These are phyloP conservation scores for Ligdia adustata DNA, from an alignment of 2,888 invertebrate genomes.

Conservation along the genomic window DNA sequence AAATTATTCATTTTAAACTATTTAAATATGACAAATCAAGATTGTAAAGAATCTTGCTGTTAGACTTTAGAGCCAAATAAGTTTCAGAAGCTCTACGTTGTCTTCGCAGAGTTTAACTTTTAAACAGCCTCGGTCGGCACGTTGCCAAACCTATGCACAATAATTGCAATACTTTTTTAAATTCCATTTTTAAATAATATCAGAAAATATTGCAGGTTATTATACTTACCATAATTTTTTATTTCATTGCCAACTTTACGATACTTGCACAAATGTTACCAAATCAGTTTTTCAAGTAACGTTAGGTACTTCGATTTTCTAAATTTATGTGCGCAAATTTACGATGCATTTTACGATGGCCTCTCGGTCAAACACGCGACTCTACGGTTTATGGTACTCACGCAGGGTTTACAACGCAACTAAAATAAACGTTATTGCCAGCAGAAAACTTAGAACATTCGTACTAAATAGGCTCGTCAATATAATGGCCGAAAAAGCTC, in stretches of 20 bases:
- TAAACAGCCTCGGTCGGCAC: constrained; percentile 62
- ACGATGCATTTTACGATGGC: constrained; percentile 76
- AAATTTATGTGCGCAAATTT: constrained; percentile 72
- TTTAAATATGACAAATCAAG: no score
- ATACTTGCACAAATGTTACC: constrained; percentile 44
- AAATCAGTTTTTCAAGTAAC: constrained; percentile 58
- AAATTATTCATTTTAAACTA: no score
- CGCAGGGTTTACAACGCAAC: constrained; percentile 65
- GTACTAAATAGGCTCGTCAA: constrained; percentile 39
- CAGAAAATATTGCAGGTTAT: constrained; percentile 17
- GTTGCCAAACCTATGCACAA: constrained; percentile 59
- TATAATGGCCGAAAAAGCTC: constrained; percentile 31
- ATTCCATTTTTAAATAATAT: constrained; percentile 40
- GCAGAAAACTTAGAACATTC: constrained; percentile 40
- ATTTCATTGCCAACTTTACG: constrained; percentile 28
- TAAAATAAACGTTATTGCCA: constrained; percentile 56
- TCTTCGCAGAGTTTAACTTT: no score
- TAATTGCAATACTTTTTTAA: constrained; percentile 63
- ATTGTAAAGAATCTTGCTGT: no score
- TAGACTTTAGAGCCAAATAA: no score
- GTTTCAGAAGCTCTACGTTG: no score
- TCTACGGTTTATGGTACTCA: constrained; percentile 67
- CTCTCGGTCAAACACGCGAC: constrained; percentile 77
- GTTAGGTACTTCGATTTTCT: constrained; percentile 61
- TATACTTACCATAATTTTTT: constrained; percentile 7